Evolutionary conservation across 2,888 invertebrate species (phyloP).

Genomic region (Branchinecta sandiegonensis): DNA sequence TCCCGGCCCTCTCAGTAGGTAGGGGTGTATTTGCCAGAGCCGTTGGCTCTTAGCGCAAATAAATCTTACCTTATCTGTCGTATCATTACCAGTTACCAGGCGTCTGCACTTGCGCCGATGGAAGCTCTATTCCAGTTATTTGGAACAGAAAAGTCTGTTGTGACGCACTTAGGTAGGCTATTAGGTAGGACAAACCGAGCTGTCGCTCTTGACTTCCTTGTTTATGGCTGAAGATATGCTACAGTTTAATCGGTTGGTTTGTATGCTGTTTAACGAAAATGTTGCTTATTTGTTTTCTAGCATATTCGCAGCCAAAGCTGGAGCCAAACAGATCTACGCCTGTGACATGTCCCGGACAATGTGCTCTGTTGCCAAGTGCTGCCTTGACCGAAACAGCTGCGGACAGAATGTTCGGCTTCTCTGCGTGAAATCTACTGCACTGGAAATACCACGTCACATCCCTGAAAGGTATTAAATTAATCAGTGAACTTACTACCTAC

Average conservation of each 20-base stretch:
- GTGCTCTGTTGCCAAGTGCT: slow-evolving; percentile 45
- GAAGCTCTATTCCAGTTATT: no score
- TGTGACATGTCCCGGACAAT: slow-evolving; percentile 53
- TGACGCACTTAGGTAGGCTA: no score
- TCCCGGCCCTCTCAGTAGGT: no score
- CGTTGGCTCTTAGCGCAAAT: no score
- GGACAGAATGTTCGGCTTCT: slow-evolving; percentile 39
- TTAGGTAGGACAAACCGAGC: no score
- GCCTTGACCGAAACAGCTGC: slow-evolving; percentile 39
- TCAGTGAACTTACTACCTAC: background rate
- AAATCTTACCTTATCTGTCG: no score
- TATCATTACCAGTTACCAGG: no score
- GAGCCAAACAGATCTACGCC: slow-evolving; percentile 44
- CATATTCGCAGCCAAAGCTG: slow-evolving; percentile 46
- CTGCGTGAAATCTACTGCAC: slow-evolving; percentile 45
- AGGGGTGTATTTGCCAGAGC: no score
- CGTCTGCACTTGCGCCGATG: no score
- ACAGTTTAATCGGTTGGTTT: background rate
- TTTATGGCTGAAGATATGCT: background rate
- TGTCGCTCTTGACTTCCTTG: no score
- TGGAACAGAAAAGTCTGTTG: no score
- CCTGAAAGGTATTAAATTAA: slow-evolving; percentile 36
- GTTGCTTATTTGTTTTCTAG: slow-evolving; percentile 32
- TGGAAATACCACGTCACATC: slow-evolving; percentile 41
- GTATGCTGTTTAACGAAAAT: background rate